phyloP scores from a whole-genome alignment of 1,140 invertebrate species.

The Hyles euphorbiae region DNA sequence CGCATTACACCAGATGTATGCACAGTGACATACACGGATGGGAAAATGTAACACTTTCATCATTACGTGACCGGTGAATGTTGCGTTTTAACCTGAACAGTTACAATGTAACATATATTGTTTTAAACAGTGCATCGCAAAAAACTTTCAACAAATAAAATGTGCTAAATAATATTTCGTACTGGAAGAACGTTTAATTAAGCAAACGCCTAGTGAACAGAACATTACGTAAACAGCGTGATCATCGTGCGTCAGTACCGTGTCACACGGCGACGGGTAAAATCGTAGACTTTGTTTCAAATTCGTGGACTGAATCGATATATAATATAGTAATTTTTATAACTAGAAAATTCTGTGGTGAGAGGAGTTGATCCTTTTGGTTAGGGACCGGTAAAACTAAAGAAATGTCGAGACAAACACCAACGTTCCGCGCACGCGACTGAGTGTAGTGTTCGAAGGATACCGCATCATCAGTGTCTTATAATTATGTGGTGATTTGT shows the following conservation, averaged over 20 bases:
- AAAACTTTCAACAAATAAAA: conserved; percentile 73
- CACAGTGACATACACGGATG: conserved; percentile 41
- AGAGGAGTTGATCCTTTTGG: conserved; percentile 66
- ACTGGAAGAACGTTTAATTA: conserved; percentile 68
- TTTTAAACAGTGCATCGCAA: conserved; percentile 72
- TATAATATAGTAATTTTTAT: conserved; percentile 69
- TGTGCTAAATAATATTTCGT: conserved; percentile 72
- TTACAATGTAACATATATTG: conserved; percentile 60
- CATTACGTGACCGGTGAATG: conserved; percentile 29
- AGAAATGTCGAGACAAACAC: conserved; percentile 28
- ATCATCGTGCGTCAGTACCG: conserved; percentile 40
- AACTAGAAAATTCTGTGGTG: conserved; percentile 70
- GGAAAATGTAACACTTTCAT: conserved; percentile 43
- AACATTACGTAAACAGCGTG: conserved; percentile 53
- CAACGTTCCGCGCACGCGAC: conserved; percentile 27
- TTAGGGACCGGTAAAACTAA: conserved; percentile 52
- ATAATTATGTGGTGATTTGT: conserved; percentile 41
- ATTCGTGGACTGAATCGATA: conserved; percentile 71
- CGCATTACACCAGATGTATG: conserved; percentile 55
- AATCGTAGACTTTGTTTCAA: conserved; percentile 72
- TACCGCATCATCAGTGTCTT: conserved; percentile 46
- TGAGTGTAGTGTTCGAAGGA: conserved; percentile 48
- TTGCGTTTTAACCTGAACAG: conserved; percentile 59
- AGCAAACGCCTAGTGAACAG: conserved; percentile 70
- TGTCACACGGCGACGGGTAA: conserved; percentile 47